Percentiles rank a stretch among this genome's conserved stretches.
Evolutionary conservation across 2,888 invertebrate species (phyloP).

Genomic region (Monoplex corrugatus): DNA sequence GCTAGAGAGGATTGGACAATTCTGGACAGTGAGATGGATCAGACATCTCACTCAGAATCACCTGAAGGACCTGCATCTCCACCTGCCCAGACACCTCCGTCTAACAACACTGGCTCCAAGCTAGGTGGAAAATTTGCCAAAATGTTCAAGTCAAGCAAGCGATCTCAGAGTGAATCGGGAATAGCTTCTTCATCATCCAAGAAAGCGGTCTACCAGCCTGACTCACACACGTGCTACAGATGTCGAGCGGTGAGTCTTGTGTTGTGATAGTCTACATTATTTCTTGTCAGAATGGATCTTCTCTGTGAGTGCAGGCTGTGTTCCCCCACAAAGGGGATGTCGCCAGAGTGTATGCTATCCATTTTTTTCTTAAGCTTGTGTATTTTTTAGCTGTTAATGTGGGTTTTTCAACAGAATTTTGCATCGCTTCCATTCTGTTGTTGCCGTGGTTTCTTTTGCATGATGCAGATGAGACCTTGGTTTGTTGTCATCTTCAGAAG

Average conservation of each 20-base stretch:
- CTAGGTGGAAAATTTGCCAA: constrained; percentile 58
- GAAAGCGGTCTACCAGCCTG: constrained; percentile 24
- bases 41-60: neutral
- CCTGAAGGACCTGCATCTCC: neutral
- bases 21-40: constrained; percentile 27
- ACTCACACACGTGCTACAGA: constrained; percentile 56
- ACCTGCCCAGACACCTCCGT: neutral
- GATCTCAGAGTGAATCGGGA: constrained; percentile 48
- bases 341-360: no score
- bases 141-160: constrained; percentile 59
- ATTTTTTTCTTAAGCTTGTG: no score
- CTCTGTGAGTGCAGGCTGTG: neutral
- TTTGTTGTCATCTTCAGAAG: no score
- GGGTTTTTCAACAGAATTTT: no score
- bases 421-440: no score
- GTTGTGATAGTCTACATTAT: neutral
- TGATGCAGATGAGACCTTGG: no score
- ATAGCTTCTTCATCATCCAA: neutral
- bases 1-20: constrained; percentile 51
- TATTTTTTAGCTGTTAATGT: no score
- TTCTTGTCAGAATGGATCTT: neutral
- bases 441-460: no score
- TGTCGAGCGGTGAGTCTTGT: constrained; percentile 65
- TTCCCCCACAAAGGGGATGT: neutral
- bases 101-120: constrained; percentile 14